Conservation (phyloP, 1,140 invertebrate genomes). For the Papilio dardanus region DNA sequence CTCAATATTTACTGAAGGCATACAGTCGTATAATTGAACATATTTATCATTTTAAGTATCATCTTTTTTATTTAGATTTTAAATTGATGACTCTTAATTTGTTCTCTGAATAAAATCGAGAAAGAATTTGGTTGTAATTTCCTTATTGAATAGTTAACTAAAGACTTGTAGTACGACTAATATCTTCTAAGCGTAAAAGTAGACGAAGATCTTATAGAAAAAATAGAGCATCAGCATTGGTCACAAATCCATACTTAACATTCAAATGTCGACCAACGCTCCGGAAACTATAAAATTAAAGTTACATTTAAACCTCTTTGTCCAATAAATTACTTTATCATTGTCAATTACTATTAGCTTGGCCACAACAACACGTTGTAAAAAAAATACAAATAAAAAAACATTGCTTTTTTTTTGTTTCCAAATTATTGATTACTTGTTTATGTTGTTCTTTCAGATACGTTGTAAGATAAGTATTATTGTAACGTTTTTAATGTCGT, state of each 20-base stretch:
- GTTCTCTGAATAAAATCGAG: neutral
- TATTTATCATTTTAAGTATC: neutral
- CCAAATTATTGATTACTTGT: neutral
- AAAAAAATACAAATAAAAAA: neutral
- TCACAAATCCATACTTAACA: neutral
- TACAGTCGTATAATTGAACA: neutral
- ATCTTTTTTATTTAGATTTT: neutral
- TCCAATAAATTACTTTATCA: neutral
- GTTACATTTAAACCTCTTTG: neutral
- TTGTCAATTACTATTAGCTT: neutral
- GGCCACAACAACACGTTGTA: neutral
- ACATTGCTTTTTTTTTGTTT: neutral
- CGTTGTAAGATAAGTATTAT: conserved; percentile 21
- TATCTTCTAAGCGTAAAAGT: too few relatives aligned
- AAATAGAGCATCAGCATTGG: neutral
- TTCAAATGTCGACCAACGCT: neutral
- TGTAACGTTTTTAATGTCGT: conserved; percentile 29
- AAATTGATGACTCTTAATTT: conserved; percentile 19
- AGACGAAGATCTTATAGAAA: too few relatives aligned
- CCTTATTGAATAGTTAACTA: neutral
- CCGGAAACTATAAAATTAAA: neutral
- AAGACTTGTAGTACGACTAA: neutral
- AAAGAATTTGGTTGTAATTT: neutral
- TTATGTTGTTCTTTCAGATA: neutral
- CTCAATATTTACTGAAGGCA: conserved; percentile 20